Conservation (phyloP, 2,888 invertebrate species). For the Mythimna pallens region DNA sequence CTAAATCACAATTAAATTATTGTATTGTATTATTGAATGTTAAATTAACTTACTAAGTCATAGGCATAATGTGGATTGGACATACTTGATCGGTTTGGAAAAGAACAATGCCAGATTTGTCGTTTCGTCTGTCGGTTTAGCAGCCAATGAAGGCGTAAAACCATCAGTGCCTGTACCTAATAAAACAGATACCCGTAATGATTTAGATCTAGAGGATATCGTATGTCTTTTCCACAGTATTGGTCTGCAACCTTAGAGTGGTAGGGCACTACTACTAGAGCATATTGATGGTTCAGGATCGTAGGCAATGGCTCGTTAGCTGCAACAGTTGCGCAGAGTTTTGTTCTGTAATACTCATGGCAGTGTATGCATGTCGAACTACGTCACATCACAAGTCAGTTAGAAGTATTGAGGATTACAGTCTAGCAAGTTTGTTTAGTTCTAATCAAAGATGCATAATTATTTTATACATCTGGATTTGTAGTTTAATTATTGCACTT, state of each 20-base stretch:
- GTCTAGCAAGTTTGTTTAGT: conserved; percentile 84
- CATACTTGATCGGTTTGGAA: conserved; percentile 63
- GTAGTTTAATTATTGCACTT: conserved; percentile 90
- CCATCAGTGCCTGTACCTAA: conserved; percentile 70
- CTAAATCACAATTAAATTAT: conserved; percentile 63
- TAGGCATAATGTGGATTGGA: conserved; percentile 70
- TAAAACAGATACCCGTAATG: conserved; percentile 62
- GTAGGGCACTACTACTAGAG: conserved; percentile 60
- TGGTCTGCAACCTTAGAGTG: conserved; percentile 58
- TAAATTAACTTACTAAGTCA: conserved; percentile 57
- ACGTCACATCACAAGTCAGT: conserved; percentile 86
- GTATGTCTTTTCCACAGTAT: conserved; percentile 73
- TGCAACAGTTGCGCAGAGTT: conserved; percentile 66
- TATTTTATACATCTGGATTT: conserved; percentile 88
- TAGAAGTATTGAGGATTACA: conserved; percentile 76
- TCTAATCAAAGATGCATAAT: conserved; percentile 88
- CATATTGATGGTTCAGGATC: conserved; percentile 59
- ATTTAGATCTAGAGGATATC: conserved; percentile 57
- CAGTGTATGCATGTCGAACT: conserved; percentile 80
- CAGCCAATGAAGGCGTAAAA: conserved; percentile 59
- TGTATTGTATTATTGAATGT: conserved; percentile 58
- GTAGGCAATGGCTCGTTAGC: conserved; percentile 68
- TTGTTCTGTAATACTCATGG: conserved; percentile 82
- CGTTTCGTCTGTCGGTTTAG: conserved; percentile 34
- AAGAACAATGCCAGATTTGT: conserved; percentile 9